A percentile compares a stretch with the other conserved stretches of the same genome.
Conservation (phyloP, 2,113 vertebrate species). For the Xiphophorus maculatus region DNA sequence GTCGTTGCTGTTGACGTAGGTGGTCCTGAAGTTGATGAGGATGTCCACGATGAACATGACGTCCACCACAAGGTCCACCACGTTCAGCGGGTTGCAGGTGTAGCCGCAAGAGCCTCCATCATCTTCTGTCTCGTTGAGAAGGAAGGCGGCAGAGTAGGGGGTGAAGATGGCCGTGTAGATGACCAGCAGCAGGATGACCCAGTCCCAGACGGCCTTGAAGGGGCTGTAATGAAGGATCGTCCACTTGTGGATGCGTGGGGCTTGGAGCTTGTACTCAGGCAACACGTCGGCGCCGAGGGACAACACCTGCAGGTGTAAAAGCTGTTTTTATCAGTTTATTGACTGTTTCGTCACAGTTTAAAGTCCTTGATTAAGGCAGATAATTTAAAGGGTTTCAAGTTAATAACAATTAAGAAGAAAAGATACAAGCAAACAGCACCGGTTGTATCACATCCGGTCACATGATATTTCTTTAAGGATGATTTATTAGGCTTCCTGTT, state of each 20-base stretch:
- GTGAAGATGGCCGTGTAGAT: slow-evolving; percentile 98
- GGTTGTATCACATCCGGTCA: background rate
- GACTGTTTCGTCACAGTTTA: too few species aligned
- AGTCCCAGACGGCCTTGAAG: slow-evolving; percentile 99
- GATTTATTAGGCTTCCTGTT: too few species aligned
- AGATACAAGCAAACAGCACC: background rate
- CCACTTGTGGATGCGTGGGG: slow-evolving; percentile 93
- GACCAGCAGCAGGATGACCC: slow-evolving; percentile 96
- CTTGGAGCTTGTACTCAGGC: slow-evolving; percentile 96
- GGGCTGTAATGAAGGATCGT: slow-evolving; percentile 98
- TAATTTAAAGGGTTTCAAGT: background rate
- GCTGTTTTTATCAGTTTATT: too few species aligned
- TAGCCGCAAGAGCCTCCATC: slow-evolving; percentile 89
- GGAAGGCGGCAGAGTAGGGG: slow-evolving; percentile 94
- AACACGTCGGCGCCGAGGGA: slow-evolving; percentile 95
- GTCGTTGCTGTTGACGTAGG: slow-evolving; percentile 97
- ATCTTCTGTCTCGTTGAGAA: slow-evolving; percentile 93
- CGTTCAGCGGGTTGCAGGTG: slow-evolving; percentile 92
- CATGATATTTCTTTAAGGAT: background rate
- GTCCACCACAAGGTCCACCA: slow-evolving; percentile 98
- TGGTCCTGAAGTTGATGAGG: slow-evolving; percentile 98
- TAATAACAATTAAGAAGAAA: background rate
- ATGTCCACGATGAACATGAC: slow-evolving; percentile 99
- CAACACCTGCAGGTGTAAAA: slow-evolving; percentile 82
- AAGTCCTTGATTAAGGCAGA: background rate